Percentiles rank a stretch among this genome's conserved stretches.
Evolutionary conservation across 2,797 vertebrate genomes (phyloP).

Genomic region (Halcyon smyrnensis): DNA sequence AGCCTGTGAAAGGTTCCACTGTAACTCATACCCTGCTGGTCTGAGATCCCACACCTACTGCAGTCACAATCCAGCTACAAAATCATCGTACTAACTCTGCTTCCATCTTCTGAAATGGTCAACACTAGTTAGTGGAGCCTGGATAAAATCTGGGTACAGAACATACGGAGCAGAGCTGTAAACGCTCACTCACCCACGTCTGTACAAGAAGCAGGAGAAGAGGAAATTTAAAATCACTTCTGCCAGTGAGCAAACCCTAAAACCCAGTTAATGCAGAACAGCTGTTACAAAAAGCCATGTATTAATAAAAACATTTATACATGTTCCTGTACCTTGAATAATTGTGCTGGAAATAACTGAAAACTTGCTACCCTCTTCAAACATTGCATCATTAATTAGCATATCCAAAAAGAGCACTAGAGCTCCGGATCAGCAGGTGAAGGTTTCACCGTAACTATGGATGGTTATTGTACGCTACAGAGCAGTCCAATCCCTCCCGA

Average conservation of each 20-base stretch:
- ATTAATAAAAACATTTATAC: neutral
- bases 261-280: neutral
- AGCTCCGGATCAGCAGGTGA: neutral
- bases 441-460: neutral
- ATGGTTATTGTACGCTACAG: neutral
- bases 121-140: neutral
- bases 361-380: neutral
- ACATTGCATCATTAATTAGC: neutral
- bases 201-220: neutral
- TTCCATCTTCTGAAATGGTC: neutral
- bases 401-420: neutral
- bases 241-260: neutral
- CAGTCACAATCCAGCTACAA: neutral
- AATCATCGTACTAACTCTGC: neutral
- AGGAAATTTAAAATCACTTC: neutral
- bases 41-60: rapidly evolving
- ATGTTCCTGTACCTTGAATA: neutral
- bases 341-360: neutral
- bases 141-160: neutral
- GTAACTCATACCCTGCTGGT: rapidly evolving
- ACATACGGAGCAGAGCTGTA: neutral
- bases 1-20: neutral
- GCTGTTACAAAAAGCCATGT: neutral
- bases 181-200: rapidly evolving
- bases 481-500: conserved; percentile 48